Evolutionary conservation across 2,888 invertebrate species (phyloP), one percentile per base, ranked within the genome.

Genomic region (Chloroclystis v-ata): DNA sequence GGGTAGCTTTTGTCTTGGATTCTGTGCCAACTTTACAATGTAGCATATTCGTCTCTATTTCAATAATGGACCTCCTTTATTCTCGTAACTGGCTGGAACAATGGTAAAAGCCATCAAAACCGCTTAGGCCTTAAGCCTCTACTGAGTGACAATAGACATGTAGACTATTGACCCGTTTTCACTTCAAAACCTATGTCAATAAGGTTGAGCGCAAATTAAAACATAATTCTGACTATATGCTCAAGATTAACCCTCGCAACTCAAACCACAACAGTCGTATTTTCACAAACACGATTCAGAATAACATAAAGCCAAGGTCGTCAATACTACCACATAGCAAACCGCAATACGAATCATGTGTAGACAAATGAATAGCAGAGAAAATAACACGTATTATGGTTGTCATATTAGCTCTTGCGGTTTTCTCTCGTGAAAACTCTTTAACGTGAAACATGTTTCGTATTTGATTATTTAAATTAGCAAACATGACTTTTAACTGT

Each of bases 1-100:
- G 30, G 37, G 37, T 33, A 28, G 33, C 49, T 49, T 45, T 57
- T 52, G 41, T 55, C 41, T 20, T 49, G 37, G 12, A 32, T 44
- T 44, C 24, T 47, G 51, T 37, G 40, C 14, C 28, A 35, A 35
- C 48, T 26, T 43, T 39, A 56, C 52, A 52, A 48, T 47, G 55
- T 48, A 56, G 57, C 59, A 59, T 64, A 65, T 65, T 69, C 65
- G 58, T 57, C 52, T 57, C 58, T 58, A 52, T 64, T 63, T 65
- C 61, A 63, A 65, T 67, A 65, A 70, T 63, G 55, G 59, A 53
- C 51, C 52, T 45, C 51, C 28, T 52, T 55, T 55, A 55, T 53
- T 48, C 43, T 25, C 43, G 41, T 29, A 59, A 61, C 60, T 57
- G 49, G 50, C 42, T 51, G 32, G 52, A 60, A 57, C 59, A 56